phyloP scores from a whole-genome alignment of 2,888 invertebrate genomes.

The Atrina japonica region DNA sequence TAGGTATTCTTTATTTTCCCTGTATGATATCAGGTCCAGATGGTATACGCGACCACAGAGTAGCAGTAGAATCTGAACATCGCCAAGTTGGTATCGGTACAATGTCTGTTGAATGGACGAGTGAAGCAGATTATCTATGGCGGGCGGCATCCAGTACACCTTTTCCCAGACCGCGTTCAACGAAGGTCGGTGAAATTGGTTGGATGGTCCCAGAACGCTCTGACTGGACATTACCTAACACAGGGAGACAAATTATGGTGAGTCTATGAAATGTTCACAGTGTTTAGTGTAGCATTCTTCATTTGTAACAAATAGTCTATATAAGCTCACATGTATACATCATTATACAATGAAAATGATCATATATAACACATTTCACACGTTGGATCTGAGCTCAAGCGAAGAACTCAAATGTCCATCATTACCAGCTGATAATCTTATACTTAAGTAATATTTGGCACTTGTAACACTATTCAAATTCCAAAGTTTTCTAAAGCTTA shows the following conservation, averaged over 20 bases:
- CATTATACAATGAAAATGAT: too few relatives aligned
- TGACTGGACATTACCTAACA: constrained; percentile 57
- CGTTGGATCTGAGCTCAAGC: too few relatives aligned
- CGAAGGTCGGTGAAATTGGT: constrained; percentile 71
- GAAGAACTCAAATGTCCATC: too few relatives aligned
- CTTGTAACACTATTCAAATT: too few relatives aligned
- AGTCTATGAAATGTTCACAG: constrained; percentile 23
- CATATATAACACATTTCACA: too few relatives aligned
- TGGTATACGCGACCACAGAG: constrained; percentile 65
- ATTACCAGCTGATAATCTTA: too few relatives aligned
- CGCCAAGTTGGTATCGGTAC: constrained; percentile 70
- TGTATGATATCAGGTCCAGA: constrained; percentile 65
- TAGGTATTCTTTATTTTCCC: background rate
- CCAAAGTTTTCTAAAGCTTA: too few relatives aligned
- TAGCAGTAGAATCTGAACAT: constrained; percentile 64
- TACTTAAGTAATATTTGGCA: too few relatives aligned
- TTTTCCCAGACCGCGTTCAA: constrained; percentile 63
- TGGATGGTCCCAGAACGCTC: constrained; percentile 65
- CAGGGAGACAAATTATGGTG: constrained; percentile 72
- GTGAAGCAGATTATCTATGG: constrained; percentile 71
- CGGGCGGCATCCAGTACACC: constrained; percentile 67
- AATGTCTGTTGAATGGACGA: constrained; percentile 68
- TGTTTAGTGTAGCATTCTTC: too few relatives aligned
- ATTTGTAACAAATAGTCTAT: too few relatives aligned
- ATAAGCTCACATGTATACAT: too few relatives aligned